phyloP scores from a whole-genome alignment of 2,113 vertebrate species.

The Ptilorrhoa leucosticta region DNA sequence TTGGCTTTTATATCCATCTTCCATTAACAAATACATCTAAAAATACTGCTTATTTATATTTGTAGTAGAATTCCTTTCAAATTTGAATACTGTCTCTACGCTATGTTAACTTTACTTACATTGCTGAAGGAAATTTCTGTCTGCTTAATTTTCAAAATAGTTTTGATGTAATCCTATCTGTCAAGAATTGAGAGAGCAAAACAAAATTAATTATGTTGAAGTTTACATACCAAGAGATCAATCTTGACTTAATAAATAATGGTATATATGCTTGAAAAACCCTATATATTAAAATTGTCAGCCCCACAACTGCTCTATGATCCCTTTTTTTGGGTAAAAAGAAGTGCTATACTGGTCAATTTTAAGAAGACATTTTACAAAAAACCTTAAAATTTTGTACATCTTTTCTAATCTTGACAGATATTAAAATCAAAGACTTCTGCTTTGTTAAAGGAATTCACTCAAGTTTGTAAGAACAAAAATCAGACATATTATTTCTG shows the following conservation, averaged over 20 bases:
- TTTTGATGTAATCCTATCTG: neutral
- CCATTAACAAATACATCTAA: neutral
- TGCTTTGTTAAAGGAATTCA: neutral
- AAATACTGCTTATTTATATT: neutral
- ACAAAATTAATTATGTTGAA: neutral
- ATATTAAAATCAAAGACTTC: neutral
- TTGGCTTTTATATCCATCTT: neutral
- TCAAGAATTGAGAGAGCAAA: neutral
- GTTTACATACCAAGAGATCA: neutral
- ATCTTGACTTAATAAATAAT: neutral
- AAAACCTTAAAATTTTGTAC: neutral
- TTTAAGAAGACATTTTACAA: neutral
- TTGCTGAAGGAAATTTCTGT: slow-evolving; percentile 11
- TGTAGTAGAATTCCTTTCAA: neutral
- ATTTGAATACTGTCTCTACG: neutral
- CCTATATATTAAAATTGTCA: neutral
- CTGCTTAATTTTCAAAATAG: slow-evolving; percentile 1
- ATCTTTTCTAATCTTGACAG: neutral
- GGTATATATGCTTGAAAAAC: neutral
- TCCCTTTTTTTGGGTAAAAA: neutral
- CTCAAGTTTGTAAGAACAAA: neutral
- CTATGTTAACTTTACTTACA: neutral
- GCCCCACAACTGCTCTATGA: neutral
- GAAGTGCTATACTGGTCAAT: neutral
- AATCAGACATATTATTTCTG: neutral